Evolutionary conservation across 2,113 vertebrate species (phyloP).

Genomic region (Nannospalax galili): DNA sequence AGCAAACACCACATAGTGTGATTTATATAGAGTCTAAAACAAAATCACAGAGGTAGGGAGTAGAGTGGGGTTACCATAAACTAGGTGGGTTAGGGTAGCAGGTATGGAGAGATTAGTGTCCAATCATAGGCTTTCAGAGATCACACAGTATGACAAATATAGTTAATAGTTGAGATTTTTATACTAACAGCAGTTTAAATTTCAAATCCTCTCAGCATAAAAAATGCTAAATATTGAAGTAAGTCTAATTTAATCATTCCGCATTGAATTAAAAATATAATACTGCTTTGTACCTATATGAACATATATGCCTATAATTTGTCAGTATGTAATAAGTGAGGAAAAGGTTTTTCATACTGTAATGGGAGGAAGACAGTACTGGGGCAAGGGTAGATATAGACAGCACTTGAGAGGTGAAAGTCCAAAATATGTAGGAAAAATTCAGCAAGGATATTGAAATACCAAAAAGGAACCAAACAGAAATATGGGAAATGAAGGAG

Average conservation of each 20-base stretch:
- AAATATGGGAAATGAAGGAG: too few species aligned
- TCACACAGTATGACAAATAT: not conserved
- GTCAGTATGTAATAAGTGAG: not conserved
- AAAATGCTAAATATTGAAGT: not conserved
- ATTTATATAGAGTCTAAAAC: not conserved
- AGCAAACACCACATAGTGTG: not conserved
- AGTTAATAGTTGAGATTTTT: not conserved
- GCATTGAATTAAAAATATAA: not conserved
- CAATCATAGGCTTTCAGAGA: not conserved
- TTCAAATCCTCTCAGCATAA: not conserved
- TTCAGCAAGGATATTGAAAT: too few species aligned
- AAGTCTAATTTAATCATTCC: not conserved
- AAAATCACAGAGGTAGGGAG: not conserved
- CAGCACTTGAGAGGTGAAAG: not conserved
- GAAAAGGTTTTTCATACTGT: not conserved
- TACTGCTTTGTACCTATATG: not conserved
- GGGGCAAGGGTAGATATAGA: too few species aligned
- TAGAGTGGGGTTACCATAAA: not conserved
- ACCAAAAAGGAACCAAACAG: too few species aligned
- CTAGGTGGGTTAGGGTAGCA: too few species aligned
- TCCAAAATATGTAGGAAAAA: too few species aligned
- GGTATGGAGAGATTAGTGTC: not conserved
- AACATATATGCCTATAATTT: not conserved
- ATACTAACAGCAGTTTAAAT: not conserved
- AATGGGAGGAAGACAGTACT: not conserved